Evolutionary conservation across 1,140 invertebrate genomes (phyloP).

Genomic region (Drosophila pseudoananassae): DNA sequence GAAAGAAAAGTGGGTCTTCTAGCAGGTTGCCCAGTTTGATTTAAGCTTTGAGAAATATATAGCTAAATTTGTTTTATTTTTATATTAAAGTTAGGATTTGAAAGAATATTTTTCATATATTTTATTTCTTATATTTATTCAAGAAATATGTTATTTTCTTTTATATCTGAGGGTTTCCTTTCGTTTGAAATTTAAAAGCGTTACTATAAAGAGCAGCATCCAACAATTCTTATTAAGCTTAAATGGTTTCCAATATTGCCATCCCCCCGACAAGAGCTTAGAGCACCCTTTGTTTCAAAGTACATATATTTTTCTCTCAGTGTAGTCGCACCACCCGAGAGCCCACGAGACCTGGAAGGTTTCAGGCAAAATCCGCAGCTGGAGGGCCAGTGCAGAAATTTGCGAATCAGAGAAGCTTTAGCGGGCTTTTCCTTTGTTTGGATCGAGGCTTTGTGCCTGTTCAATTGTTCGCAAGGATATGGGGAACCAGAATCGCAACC

Average conservation of each 20-base stretch:
- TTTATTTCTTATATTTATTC: too few species aligned
- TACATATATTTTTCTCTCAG: slow-evolving; percentile 8
- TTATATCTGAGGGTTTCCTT: too few species aligned
- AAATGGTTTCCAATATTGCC: too few species aligned
- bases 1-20: background rate
- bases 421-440: slow-evolving; percentile 48
- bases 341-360: background rate
- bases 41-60: too few species aligned
- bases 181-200: too few species aligned
- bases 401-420: slow-evolving; percentile 24
- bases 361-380: slow-evolving; percentile 20
- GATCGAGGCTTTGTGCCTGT: slow-evolving; percentile 24
- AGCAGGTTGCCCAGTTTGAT: background rate
- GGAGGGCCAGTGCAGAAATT: slow-evolving; percentile 20
- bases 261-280: too few species aligned
- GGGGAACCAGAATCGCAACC: slow-evolving; percentile 6
- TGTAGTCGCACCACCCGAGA: slow-evolving; percentile 18
- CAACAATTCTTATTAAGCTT: too few species aligned
- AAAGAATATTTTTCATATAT: too few species aligned
- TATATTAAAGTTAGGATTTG: too few species aligned
- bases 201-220: too few species aligned
- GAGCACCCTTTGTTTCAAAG: background rate
- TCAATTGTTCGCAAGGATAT: slow-evolving; percentile 42
- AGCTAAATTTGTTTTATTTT: too few species aligned
- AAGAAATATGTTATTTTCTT: too few species aligned